Conservation (phyloP, 2,888 invertebrate species). For the Cerceris ruficornis region DNA sequence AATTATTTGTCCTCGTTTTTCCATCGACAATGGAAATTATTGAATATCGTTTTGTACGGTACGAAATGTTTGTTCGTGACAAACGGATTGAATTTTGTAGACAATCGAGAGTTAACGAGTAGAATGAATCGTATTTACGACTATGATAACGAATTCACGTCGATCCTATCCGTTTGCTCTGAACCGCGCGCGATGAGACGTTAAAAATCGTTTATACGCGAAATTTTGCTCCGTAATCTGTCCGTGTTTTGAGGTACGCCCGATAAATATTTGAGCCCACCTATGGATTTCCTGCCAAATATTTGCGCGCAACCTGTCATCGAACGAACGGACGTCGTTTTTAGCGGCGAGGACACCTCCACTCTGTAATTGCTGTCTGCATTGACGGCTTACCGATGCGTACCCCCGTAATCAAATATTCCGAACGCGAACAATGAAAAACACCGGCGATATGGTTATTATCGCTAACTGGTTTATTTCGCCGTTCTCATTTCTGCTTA, state of each 20-base stretch:
- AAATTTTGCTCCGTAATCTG: constrained; percentile 50
- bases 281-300: constrained; percentile 64
- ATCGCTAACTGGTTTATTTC: constrained; percentile 30
- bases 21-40: constrained; percentile 2
- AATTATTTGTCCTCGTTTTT: neutral
- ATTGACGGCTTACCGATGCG: constrained; percentile 31
- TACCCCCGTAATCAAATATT: constrained; percentile 53
- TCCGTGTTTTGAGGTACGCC: constrained; percentile 47
- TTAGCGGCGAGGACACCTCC: constrained; percentile 41
- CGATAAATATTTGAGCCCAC: constrained; percentile 61
- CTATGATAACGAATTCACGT: constrained; percentile 28
- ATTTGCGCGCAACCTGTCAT: constrained; percentile 61
- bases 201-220: constrained; percentile 53
- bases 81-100: neutral
- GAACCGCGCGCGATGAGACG: constrained; percentile 11
- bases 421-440: constrained; percentile 19
- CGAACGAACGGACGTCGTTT: constrained; percentile 41
- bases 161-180: constrained; percentile 34
- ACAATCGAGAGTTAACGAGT: constrained; percentile 17
- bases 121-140: constrained; percentile 31
- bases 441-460: neutral
- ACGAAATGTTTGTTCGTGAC: neutral
- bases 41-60: constrained; percentile 31
- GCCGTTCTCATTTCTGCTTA: constrained; percentile 19
- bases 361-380: constrained; percentile 58